Percentiles rank a stretch among this genome's conserved stretches.
phyloP scores from a whole-genome alignment of 2,888 invertebrate species.

The Patella caerulea region DNA sequence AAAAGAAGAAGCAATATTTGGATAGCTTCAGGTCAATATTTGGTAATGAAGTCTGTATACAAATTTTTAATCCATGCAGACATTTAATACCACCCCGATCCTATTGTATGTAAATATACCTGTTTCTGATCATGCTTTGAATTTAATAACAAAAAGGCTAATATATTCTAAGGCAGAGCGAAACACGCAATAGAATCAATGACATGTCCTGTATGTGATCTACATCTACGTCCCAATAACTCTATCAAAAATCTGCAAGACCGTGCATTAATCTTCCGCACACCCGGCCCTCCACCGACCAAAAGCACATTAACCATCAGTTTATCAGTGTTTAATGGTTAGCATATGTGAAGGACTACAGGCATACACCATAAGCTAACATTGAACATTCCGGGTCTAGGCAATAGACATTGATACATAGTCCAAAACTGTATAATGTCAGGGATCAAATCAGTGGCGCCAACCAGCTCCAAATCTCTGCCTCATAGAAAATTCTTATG shows the following conservation, averaged over 20 bases:
- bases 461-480: conserved; percentile 19
- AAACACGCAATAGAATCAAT: too few species aligned
- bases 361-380: neutral
- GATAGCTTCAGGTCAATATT: too few species aligned
- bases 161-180: too few species aligned
- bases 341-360: neutral
- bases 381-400: neutral
- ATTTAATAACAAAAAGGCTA: too few species aligned
- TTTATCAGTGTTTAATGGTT: neutral
- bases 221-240: neutral
- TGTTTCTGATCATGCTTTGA: too few species aligned
- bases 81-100: too few species aligned
- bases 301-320: neutral
- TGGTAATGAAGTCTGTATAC: too few species aligned
- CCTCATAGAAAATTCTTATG: conserved; percentile 19
- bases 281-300: neutral
- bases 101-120: too few species aligned
- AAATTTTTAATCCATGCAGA: too few species aligned
- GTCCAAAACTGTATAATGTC: conserved; percentile 23
- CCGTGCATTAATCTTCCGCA: neutral
- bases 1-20: too few species aligned
- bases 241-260: neutral
- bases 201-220: too few species aligned
- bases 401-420: conserved; percentile 22
- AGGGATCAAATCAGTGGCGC: conserved; percentile 26